phyloP scores from a whole-genome alignment of 1,140 invertebrate species.

The Polypedilum vanderplanki region DNA sequence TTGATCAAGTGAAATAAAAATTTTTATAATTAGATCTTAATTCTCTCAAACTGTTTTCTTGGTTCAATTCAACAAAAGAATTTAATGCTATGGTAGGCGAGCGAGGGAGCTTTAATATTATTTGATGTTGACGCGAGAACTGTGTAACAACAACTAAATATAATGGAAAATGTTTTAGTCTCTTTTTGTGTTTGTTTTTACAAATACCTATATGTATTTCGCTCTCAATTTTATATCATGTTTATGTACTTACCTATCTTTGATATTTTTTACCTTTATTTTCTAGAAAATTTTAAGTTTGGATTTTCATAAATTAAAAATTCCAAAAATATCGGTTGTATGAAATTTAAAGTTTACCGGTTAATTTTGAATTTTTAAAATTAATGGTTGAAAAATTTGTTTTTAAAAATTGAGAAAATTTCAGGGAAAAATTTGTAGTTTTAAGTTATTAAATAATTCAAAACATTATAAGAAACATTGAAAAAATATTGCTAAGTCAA shows the following conservation, averaged over 20 bases:
- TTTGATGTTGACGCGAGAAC: neutral
- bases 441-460: no score
- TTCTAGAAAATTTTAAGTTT: neutral
- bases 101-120: neutral
- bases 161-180: neutral
- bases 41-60: neutral
- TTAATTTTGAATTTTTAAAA: no score
- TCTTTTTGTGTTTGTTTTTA: neutral
- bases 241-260: neutral
- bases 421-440: no score
- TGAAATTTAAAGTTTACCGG: no score
- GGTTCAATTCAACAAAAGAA: neutral
- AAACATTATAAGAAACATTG: no score
- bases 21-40: slow-evolving; percentile 2
- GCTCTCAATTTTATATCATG: neutral
- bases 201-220: neutral
- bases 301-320: no score
- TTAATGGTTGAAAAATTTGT: no score
- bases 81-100: neutral
- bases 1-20: neutral
- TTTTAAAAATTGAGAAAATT: no score
- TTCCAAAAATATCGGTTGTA: no score
- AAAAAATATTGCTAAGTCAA: no score
- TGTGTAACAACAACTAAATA: neutral
- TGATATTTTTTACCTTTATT: neutral